Evolutionary conservation across 92 coral and sea anemone genomes (phyloP).

Genomic region (Paragorgia papillata): DNA sequence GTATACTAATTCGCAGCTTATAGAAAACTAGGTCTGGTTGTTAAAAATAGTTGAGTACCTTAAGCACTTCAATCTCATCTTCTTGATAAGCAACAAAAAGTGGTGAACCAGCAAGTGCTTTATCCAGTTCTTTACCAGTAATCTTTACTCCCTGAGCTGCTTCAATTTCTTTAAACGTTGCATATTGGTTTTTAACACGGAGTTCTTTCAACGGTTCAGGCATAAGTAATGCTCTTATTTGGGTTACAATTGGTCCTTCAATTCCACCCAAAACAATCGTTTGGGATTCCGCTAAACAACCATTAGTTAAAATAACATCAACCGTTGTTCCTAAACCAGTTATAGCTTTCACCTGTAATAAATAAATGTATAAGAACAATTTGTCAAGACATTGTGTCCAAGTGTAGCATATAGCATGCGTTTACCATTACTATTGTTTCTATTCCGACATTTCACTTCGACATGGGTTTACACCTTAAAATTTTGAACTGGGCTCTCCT

Average conservation of each 20-base stretch:
- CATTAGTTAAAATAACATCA: conserved; percentile 95
- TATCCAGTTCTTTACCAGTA: conserved; percentile 91
- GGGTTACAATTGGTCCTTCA: conserved; percentile 97
- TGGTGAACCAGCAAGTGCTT: conserved; percentile 97
- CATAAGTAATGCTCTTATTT: conserved; percentile 91
- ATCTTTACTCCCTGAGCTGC: conserved; percentile 97
- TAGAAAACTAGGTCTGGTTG: too few relatives aligned
- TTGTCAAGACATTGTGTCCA: too few relatives aligned
- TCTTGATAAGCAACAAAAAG: conserved; percentile 81
- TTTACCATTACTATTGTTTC: too few relatives aligned
- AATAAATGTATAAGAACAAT: too few relatives aligned
- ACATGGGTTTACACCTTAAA: too few relatives aligned
- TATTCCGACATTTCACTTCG: too few relatives aligned
- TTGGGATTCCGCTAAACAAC: conserved; percentile 88
- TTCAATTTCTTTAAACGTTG: conserved; percentile 77
- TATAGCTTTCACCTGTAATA: conserved; percentile 83
- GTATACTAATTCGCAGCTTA: too few relatives aligned
- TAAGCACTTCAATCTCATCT: conserved; percentile 86
- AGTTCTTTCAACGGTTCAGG: conserved; percentile 98
- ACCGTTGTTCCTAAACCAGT: conserved; percentile 98
- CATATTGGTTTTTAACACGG: conserved; percentile 92
- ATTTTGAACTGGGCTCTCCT: too few relatives aligned
- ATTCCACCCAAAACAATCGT: conserved; percentile 88
- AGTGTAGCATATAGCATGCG: too few relatives aligned
- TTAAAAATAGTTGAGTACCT: conserved; percentile 68